A percentile compares a stretch with the other conserved stretches of the same genome.
Conservation (phyloP, 2,113 vertebrate genomes). For the Parus major region DNA sequence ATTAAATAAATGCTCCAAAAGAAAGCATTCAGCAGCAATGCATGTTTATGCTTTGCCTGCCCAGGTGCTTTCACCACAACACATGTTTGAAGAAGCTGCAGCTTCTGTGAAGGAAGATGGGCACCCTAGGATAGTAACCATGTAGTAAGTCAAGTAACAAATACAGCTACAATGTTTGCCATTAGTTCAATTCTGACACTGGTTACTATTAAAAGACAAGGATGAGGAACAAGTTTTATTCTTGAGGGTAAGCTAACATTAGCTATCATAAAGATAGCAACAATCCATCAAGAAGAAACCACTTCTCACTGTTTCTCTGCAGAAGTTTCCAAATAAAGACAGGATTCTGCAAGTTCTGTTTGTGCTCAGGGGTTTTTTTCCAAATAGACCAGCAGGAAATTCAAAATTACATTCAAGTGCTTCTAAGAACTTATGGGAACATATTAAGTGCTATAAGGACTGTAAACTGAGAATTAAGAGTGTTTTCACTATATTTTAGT, state of each 20-base stretch:
- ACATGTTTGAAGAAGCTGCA: not conserved
- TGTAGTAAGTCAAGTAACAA: not conserved
- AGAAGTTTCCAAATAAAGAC: not conserved
- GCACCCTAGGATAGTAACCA: not conserved
- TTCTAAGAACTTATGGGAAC: not conserved
- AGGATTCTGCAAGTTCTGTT: not conserved
- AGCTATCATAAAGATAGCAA: not conserved
- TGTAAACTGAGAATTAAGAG: not conserved
- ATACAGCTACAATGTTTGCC: not conserved
- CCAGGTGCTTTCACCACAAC: not conserved
- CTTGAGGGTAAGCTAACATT: not conserved
- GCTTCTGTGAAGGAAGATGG: not conserved
- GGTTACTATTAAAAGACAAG: not conserved
- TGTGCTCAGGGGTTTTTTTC: fast-evolving
- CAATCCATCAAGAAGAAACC: not conserved
- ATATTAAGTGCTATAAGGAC: not conserved
- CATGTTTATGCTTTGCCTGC: not conserved
- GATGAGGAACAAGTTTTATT: not conserved
- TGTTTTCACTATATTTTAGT: not conserved
- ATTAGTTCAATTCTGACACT: not conserved
- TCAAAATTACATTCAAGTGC: not conserved
- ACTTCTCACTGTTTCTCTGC: not conserved
- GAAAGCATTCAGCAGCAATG: not conserved
- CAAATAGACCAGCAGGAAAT: not conserved
- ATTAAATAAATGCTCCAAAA: not conserved